A percentile compares a stretch with the other conserved stretches of the same genome.
Evolutionary conservation across 1,140 invertebrate genomes (phyloP).

Genomic region (Rhagoletis zephyria): DNA sequence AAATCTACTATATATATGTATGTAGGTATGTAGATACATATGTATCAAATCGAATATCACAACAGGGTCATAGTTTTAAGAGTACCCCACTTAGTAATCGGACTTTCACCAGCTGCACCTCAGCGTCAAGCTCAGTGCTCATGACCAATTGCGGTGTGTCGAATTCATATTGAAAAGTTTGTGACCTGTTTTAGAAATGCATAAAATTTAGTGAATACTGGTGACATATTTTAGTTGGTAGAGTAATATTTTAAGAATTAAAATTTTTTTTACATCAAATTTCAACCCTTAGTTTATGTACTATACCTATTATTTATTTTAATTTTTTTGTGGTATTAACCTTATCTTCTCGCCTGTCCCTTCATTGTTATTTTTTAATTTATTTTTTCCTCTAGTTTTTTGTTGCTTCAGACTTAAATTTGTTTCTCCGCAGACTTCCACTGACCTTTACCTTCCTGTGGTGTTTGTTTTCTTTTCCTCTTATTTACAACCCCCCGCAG

Average conservation of each 20-base stretch:
- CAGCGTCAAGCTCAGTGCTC: background rate
- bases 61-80: background rate
- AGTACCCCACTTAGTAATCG: background rate
- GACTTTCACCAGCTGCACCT: background rate
- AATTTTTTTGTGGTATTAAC: no score
- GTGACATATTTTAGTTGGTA: no score
- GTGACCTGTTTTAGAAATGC: background rate
- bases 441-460: background rate
- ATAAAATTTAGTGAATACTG: background rate
- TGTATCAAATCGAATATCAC: slow-evolving; percentile 29
- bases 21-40: background rate
- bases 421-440: background rate
- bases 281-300: no score
- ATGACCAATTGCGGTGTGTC: slow-evolving; percentile 45
- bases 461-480: background rate
- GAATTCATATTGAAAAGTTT: slow-evolving; percentile 41
- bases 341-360: no score
- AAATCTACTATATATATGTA: background rate
- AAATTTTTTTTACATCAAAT: no score
- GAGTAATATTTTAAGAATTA: no score
- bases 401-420: background rate
- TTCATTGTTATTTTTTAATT: slow-evolving; percentile 11
- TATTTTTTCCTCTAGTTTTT: background rate
- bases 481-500: background rate
- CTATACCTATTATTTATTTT: no score